Conservation (phyloP, 2,888 invertebrate genomes). For the Eumerus sabulonum region DNA sequence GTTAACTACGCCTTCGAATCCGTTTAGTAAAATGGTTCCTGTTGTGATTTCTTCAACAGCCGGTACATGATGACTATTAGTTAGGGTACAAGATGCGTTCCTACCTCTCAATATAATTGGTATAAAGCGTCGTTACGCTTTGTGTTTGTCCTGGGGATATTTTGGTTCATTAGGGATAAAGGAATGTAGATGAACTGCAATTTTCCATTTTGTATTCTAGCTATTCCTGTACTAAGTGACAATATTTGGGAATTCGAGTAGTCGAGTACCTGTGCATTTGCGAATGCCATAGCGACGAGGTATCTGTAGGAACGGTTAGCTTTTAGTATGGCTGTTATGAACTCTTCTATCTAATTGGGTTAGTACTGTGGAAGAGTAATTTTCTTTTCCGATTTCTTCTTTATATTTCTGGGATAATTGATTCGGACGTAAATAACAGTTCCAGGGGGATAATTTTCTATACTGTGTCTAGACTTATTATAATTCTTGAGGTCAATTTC, state of each 20-base stretch:
- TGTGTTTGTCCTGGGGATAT: too few relatives aligned
- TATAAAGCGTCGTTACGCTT: too few relatives aligned
- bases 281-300: background rate
- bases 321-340: constrained; percentile 29
- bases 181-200: too few relatives aligned
- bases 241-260: constrained; percentile 5
- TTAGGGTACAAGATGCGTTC: too few relatives aligned
- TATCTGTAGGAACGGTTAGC: constrained; percentile 21
- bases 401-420: constrained; percentile 48
- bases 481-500: constrained; percentile 42
- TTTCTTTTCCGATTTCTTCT: constrained; percentile 49
- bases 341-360: constrained; percentile 25
- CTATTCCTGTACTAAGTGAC: background rate
- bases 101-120: too few relatives aligned
- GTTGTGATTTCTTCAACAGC: too few relatives aligned
- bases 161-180: too few relatives aligned
- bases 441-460: constrained; percentile 49
- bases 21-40: too few relatives aligned
- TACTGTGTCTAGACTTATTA: constrained; percentile 52
- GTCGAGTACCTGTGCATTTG: constrained; percentile 1
- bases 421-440: constrained; percentile 41
- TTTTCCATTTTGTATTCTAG: background rate
- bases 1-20: too few relatives aligned
- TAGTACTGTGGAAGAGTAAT: constrained; percentile 18
- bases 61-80: too few relatives aligned